Evolutionary conservation across 2,888 invertebrate species (phyloP).

Genomic region (Ectemnius cavifrons): DNA sequence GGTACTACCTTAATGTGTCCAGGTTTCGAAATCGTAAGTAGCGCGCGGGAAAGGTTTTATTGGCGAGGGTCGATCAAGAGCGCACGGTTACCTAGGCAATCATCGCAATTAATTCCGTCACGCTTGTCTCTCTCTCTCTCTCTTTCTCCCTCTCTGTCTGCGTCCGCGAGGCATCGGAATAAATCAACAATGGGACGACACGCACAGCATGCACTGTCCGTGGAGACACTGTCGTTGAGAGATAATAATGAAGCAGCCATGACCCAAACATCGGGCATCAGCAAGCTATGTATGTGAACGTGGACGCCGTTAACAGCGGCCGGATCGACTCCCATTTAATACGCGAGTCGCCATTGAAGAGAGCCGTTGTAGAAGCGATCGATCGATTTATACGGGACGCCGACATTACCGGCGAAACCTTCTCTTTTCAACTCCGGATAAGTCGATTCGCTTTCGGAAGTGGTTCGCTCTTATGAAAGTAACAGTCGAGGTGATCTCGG

Average conservation of each 20-base stretch:
- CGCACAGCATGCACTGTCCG: not conserved
- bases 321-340: constrained; percentile 1
- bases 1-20: no score
- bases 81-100: constrained; percentile 5
- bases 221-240: constrained; percentile 4
- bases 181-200: constrained; percentile 28
- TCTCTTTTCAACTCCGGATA: constrained; percentile 49
- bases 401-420: constrained; percentile 51
- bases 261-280: constrained; percentile 29
- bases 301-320: constrained; percentile 14
- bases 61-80: not conserved
- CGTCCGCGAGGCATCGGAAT: constrained; percentile 18
- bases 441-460: constrained; percentile 65
- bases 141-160: no score
- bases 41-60: not conserved
- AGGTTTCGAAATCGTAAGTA: not conserved
- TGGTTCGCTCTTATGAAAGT: constrained; percentile 60
- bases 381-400: constrained; percentile 32
- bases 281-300: constrained; percentile 14
- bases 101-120: constrained; percentile 31
- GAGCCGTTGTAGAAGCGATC: constrained; percentile 3
- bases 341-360: not conserved
- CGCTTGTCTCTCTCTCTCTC: constrained; percentile 11
- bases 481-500: constrained; percentile 61
- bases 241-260: constrained; percentile 29